Percentiles rank a stretch among this genome's conserved stretches.
Evolutionary conservation across 2,888 invertebrate species (phyloP).

Genomic region (Therioaphis trifolii): DNA sequence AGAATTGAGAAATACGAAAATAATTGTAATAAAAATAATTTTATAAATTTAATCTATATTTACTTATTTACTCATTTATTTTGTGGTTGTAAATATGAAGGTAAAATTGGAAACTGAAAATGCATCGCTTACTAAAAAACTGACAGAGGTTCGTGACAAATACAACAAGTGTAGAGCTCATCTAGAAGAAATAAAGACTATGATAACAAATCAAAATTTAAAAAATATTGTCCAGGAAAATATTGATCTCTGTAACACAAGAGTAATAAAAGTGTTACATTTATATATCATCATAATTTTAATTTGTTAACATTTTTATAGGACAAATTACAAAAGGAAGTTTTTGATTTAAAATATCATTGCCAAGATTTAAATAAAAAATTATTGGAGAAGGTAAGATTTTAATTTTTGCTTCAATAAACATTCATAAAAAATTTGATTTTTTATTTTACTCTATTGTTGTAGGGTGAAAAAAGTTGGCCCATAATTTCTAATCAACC

Average conservation of each 20-base stretch:
- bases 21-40: constrained; percentile 45
- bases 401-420: background rate
- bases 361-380: constrained; percentile 36
- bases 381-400: constrained; percentile 41
- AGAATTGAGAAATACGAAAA: constrained; percentile 27
- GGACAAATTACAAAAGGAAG: constrained; percentile 42
- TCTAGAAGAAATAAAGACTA: constrained; percentile 43
- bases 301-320: background rate
- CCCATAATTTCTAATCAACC: background rate
- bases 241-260: constrained; percentile 37
- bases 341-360: constrained; percentile 25
- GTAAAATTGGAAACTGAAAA: constrained; percentile 50
- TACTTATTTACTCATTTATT: background rate
- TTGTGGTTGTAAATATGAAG: constrained; percentile 4
- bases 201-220: constrained; percentile 41
- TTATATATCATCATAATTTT: background rate
- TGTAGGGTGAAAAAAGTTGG: background rate
- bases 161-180: constrained; percentile 48
- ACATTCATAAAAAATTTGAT: background rate
- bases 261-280: background rate
- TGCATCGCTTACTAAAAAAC: constrained; percentile 21
- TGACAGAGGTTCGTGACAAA: constrained; percentile 35
- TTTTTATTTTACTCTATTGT: background rate
- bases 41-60: background rate
- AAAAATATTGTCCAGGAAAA: constrained; percentile 43